Conservation (phyloP, 2,113 vertebrate genomes). For the Heterotilapia buettikoferi region DNA sequence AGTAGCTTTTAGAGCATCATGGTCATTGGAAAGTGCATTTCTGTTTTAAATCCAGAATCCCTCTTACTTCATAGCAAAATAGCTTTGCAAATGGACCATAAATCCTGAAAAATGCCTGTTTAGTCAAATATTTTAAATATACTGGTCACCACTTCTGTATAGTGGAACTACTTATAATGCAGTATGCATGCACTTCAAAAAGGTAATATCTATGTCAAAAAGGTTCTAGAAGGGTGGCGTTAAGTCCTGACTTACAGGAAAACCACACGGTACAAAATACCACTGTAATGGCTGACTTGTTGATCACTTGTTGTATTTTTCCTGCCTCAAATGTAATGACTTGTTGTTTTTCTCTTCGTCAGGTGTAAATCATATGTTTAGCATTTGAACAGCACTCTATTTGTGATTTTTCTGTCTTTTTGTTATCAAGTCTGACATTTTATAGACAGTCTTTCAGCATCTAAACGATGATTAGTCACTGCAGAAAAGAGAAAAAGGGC, state of each 20-base stretch:
- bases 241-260: neutral
- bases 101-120: neutral
- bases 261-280: neutral
- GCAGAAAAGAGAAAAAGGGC: neutral
- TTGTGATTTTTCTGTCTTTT: neutral
- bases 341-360: neutral
- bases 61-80: neutral
- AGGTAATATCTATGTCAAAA: neutral
- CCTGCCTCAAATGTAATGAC: neutral
- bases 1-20: neutral
- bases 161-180: neutral
- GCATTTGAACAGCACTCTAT: neutral
- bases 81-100: rapidly evolving
- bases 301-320: neutral
- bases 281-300: neutral
- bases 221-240: neutral
- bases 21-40: neutral
- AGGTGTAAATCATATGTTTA: neutral
- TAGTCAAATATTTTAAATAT: neutral
- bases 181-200: rapidly evolving
- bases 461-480: neutral
- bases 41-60: neutral
- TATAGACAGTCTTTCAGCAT: neutral
- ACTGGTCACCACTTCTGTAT: neutral
- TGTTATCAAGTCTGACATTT: neutral